Base-by-base conservation (phyloP, 1,140 invertebrate species). In the Bursaphelenchus mucronatus region DNA sequence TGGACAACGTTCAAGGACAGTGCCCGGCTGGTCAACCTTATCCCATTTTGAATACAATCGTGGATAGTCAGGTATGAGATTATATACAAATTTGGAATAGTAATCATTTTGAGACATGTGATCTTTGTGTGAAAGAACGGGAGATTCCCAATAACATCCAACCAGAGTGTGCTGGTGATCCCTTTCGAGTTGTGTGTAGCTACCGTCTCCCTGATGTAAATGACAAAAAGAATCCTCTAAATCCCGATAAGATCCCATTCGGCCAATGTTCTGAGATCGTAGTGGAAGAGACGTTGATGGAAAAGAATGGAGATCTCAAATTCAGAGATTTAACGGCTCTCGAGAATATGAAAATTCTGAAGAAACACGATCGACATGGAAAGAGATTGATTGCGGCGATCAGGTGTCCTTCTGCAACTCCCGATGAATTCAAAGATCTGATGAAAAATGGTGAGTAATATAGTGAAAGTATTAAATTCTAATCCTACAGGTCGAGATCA, bases 1-100 rank as follows among this genome's bases (percentile, higher is more conserved):
- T 50, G 8, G 64, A 66, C 58, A 66, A 66, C 54, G 40, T 21
- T 43, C 13, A 66, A n/a, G 58, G 64, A n/a, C 19, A 49, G 2
- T 66, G 64, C 17, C 64, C 64, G 0, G 17, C 39, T 15, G 47
- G 41, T 53, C 10, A 62, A 44, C 56, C 56, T 7, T 66, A 50
- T 41, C 39, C 39, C n/a, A 30, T 66, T 15, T 49, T 66, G 13
- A 19, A 40, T 41, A 63, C 9, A 15, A 40, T 66, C 6, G 43
- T 46, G 8, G n/a, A 46, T 5, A 61, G 44, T 41, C 64, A 66
- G 47, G 61, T 66, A 50, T 3, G 41, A n/a, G 13, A 15, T n/a
- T 55, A 4, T 15, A 55, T 4, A 30, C n/a, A 39, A 55, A 46
- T 40, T 17, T 44, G 41, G 10, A 9, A 44, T 2, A 11, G 13